Base-by-base conservation (phyloP, 2,888 invertebrate genomes). In the Epistrophe eligans region DNA sequence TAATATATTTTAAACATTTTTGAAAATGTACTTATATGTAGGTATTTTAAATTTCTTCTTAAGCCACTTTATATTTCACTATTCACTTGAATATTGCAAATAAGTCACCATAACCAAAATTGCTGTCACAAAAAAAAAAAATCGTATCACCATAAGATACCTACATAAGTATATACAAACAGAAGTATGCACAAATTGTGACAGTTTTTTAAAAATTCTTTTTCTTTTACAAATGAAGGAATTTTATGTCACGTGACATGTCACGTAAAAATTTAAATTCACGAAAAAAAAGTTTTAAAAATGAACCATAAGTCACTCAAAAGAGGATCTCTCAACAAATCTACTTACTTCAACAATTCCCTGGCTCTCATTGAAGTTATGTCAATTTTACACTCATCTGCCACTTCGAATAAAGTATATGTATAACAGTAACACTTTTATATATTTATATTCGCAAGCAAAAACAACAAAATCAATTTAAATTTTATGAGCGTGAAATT, bases 401-500 rank as follows among this genome's bases (percentile, higher is more conserved):
- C 64, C 35, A 32, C n/a, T 48, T 19, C 19, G 13, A 67, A 52
- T 43, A 35, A 55, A 55, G 55, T 57, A 50, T 24, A 55, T 48
- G 55, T 57, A 50, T 24, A 50, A 66, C 52, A 64, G 28, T 55
- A 32, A 55, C 28, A 55, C 17, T 64, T 57, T 19, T 52, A 48
- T 58, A 24, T 17, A 6, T 43, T 48, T 58, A 28, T 32, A 7
- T 57, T n/a, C 43, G 10, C 15, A 48, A 38, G 7, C 43, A 77
- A 73, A 80, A 24, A 24, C 24, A 24, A 60, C 43, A 77, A 77
- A 77, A 77, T 77, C 60, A 74, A 85, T 85, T 77, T 81, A 77
- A 85, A 82, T 85, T 82, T 85, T 82, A 85, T 82, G 85, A 82
- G 73, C 77, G 55, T 52, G 62, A 85, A 77, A 85, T 82, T 82